phyloP scores from a whole-genome alignment of 2,113 vertebrate species.

The Phalacrocorax aristotelis region DNA sequence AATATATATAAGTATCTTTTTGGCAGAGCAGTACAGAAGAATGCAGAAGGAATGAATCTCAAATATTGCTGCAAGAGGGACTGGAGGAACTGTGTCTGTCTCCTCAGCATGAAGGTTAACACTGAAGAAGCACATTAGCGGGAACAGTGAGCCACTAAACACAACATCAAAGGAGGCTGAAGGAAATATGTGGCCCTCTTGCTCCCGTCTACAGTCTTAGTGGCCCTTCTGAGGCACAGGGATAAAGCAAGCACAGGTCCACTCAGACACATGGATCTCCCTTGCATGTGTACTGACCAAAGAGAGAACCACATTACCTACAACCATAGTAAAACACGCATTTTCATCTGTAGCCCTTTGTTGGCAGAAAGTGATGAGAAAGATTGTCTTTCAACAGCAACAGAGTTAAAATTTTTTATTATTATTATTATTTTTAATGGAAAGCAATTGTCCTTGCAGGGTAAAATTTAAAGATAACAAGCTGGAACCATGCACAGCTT shows the following conservation, averaged over 20 bases:
- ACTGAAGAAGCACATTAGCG: not conserved
- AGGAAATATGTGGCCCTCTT: not conserved
- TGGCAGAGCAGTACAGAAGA: not conserved
- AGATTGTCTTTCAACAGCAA: not conserved
- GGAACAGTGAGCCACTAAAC: not conserved
- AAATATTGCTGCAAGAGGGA: not conserved
- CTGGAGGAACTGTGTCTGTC: not conserved
- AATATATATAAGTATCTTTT: not conserved
- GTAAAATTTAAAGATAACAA: constrained; percentile 35
- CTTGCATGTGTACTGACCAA: not conserved
- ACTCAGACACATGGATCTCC: fast-evolving
- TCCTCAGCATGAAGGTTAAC: not conserved
- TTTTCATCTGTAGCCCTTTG: not conserved
- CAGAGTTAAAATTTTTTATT: not conserved
- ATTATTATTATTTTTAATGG: not conserved
- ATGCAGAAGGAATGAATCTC: not conserved
- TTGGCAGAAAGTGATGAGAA: not conserved
- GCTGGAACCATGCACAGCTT: not conserved
- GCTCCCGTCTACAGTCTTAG: not conserved
- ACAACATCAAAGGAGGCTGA: not conserved
- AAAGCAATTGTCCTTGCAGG: constrained; percentile 32
- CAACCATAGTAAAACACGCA: not conserved
- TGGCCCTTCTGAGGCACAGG: not conserved
- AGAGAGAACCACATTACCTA: not conserved
- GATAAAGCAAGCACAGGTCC: not conserved